Conservation (phyloP, 2,113 vertebrate genomes). For the Hippocampus abdominalis region DNA sequence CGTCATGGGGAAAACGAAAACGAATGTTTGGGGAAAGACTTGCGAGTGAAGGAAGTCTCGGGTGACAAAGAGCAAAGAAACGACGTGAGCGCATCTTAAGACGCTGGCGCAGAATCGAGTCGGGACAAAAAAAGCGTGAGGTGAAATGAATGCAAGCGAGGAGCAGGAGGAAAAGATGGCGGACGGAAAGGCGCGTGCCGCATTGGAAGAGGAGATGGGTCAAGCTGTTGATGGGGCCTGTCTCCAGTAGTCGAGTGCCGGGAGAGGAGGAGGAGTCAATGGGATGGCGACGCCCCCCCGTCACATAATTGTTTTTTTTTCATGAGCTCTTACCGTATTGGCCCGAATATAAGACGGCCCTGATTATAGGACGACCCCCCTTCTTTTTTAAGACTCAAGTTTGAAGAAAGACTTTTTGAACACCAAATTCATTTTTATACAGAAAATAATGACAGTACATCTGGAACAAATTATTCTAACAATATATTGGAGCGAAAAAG, state of each 20-base stretch:
- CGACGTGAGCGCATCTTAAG: conserved; percentile 14
- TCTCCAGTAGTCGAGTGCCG: conserved; percentile 41
- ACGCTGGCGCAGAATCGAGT: conserved; percentile 25
- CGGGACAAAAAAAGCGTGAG: conserved; percentile 19
- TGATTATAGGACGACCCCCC: no score
- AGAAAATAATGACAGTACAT: no score
- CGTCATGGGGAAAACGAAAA: background rate
- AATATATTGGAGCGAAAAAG: no score
- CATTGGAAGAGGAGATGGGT: conserved; percentile 14
- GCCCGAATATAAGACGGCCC: no score
- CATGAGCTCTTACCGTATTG: background rate
- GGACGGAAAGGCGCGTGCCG: background rate
- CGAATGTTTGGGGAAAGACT: no score
- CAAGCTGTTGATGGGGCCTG: conserved; percentile 37
- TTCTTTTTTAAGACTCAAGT: no score
- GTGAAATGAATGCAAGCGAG: background rate
- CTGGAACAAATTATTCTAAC: background rate
- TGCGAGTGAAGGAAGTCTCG: background rate
- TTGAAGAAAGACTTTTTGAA: no score
- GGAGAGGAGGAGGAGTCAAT: conserved; percentile 66
- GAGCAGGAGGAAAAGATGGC: background rate
- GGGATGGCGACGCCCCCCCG: conserved; percentile 50
- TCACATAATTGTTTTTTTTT: conserved; percentile 11
- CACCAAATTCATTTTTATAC: no score
- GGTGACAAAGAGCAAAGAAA: background rate